phyloP scores from a whole-genome alignment of 2,113 vertebrate species.

The Macquaria australasica region DNA sequence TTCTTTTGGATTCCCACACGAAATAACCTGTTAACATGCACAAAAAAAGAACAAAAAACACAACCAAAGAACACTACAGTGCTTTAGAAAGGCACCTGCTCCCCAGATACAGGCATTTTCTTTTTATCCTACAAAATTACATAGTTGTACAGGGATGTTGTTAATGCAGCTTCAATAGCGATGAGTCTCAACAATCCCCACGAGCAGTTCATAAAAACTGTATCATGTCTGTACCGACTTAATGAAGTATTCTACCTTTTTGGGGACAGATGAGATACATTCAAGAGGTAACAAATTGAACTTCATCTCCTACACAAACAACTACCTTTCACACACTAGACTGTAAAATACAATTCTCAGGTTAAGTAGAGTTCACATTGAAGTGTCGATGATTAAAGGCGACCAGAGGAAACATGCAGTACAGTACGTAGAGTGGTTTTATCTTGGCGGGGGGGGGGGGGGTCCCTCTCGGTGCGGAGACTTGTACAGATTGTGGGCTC shows the following conservation, averaged over 20 bases:
- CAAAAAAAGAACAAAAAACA: conserved; percentile 46
- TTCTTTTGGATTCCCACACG: conserved; percentile 54
- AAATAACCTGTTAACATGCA: conserved; percentile 75
- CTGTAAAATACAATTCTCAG: conserved; percentile 56
- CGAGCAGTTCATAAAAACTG: conserved; percentile 50
- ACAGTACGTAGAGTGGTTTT: conserved; percentile 60
- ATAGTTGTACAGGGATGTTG: conserved; percentile 51
- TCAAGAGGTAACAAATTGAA: conserved; percentile 68
- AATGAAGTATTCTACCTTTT: conserved; percentile 3
- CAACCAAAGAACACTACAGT: conserved; percentile 67
- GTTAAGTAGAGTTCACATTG: conserved; percentile 54
- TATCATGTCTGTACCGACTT: conserved; percentile 39
- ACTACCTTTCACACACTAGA: conserved; percentile 46
- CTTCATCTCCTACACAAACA: conserved; percentile 42
- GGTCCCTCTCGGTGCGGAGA: neutral
- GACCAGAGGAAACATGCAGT: conserved; percentile 71
- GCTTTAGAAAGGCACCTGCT: conserved; percentile 78
- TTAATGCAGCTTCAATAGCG: conserved; percentile 58
- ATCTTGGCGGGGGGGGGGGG: conserved; percentile 17
- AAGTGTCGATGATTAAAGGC: conserved; percentile 63
- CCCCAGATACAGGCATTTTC: conserved; percentile 62
- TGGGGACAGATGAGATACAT: conserved; percentile 67
- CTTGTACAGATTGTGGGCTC: conserved; percentile 51
- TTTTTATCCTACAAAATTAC: conserved; percentile 63
- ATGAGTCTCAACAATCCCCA: conserved; percentile 41